Base-by-base conservation (phyloP, 1,140 invertebrate genomes). In the Drosophila erecta region DNA sequence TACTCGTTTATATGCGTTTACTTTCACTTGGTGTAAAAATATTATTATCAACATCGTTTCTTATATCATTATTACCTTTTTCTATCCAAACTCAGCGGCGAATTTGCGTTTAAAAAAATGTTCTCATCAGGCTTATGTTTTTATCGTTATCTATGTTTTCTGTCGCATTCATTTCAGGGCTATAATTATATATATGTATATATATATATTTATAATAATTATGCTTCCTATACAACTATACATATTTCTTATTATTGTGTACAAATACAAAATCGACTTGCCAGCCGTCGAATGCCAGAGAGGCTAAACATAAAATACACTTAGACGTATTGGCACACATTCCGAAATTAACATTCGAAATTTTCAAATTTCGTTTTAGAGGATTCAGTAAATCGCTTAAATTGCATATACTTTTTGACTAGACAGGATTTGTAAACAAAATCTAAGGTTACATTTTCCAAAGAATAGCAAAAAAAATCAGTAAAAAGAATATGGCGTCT, bases 1-100 rank as follows among this genome's bases (percentile, higher is more conserved):
- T 90, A 90, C 85, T 90, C 74, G 74, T 81, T 81, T 73, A 71
- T 73, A 69, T 47, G 46, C 50, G 44, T 66, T 62, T 65, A 50
- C 59, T 61, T 70, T 60, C 59, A 74, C 54, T 67, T 70, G 69
- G 89, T 90, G 89, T 91, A 90, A 91, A 91, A 90, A 90, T 91
- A 91, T 73, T 73, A 83, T 83, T 81, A 77, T 71, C 40, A 41
- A 67, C 47, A 71, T 71, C 62, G 43, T 40, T 49, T 61, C 30
- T 41, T 44, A 46, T 70, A 35, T 70, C 41, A 35, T 70, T 47
- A 46, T 40, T 55, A 38, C 37, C 14, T 38, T 37, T 15, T 43
- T 72, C 59, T 87, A 55, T 79, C 81, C 81, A 86, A 86, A 86
- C 83, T 81, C 83, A 86, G 83, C 81, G 58, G 58, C 58, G 67